Evolutionary conservation across 2,113 vertebrate species (phyloP), one percentile per base, ranked within the genome.

Genomic region (Nothoprocta perdicaria): DNA sequence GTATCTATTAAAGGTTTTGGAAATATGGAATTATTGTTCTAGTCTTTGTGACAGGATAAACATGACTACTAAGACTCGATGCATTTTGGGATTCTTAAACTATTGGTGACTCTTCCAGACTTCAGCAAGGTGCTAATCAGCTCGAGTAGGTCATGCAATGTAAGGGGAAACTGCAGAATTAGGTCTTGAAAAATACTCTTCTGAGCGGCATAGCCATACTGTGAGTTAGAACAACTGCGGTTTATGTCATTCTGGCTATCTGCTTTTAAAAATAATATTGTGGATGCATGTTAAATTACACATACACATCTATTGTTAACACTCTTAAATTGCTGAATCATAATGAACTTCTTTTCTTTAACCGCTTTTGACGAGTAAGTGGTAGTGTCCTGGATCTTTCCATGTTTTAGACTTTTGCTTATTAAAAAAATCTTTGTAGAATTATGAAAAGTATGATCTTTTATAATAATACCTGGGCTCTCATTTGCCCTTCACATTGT

Each of bases 261-360:
- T 86, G 15, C 84, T 91, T 84, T 80, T 73, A 74, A 86, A 85
- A 86, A 60, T 52, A 86, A 40, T 78, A 41, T 35, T 89, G 43
- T 80, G 69, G 55, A 18, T 81, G 61, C 1, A 11, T 73, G 57
- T 79, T 92, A 90, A 68, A 43, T 94, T 73, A 74, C 31, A 45
- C 84, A 27, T 80, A 57, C 31, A 84, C 74, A 9, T 15, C 73
- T 84, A 80, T 35, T 68, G 27, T 73, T 77, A 78, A 78, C 29
- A 77, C 23, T 57, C 78, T 74, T 73, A 57, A 71, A 33, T 92
- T 84, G 33, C 17, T 75, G 24, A 35, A 26, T 79, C 52, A 81
- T 53, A 13, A 50, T 63, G n/a, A 78, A 55, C 24, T 52, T 69
- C 31, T 68, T 63, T 77, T 83, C 40, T 68, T 63, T 50, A 76